phyloP scores from a whole-genome alignment of 2,113 vertebrate genomes.

The Marmota monax region DNA sequence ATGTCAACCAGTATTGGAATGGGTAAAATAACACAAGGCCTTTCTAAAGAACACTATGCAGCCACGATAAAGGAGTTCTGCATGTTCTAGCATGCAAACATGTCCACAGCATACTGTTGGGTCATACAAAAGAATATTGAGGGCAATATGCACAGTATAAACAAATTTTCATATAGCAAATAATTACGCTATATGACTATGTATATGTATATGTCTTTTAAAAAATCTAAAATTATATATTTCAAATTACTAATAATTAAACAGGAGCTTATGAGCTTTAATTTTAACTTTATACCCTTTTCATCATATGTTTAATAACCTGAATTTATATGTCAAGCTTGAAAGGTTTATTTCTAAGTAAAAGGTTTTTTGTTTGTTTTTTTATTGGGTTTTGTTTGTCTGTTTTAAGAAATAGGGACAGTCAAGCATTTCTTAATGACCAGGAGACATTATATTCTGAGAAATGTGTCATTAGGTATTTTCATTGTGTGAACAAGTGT shows the following conservation, averaged over 20 bases:
- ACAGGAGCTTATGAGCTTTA: background rate
- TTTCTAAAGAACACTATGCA: background rate
- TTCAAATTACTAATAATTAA: constrained; percentile 21
- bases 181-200: background rate
- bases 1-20: background rate
- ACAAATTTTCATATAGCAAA: background rate
- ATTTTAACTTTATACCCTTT: background rate
- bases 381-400: no score
- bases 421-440: background rate
- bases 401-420: constrained; percentile 10
- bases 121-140: background rate
- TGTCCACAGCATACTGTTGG: background rate
- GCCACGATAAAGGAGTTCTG: background rate
- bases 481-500: background rate
- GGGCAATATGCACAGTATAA: background rate
- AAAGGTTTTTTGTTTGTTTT: background rate
- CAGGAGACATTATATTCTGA: background rate
- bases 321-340: background rate
- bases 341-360: constrained; percentile 9
- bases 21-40: background rate
- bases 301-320: background rate
- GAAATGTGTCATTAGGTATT: background rate
- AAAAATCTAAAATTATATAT: constrained; percentile 8
- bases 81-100: background rate
- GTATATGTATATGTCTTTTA: background rate